Evolutionary conservation across 2,888 invertebrate genomes (phyloP), one percentile per base, ranked within the genome.

Genomic region (Lochmaea capreae): DNA sequence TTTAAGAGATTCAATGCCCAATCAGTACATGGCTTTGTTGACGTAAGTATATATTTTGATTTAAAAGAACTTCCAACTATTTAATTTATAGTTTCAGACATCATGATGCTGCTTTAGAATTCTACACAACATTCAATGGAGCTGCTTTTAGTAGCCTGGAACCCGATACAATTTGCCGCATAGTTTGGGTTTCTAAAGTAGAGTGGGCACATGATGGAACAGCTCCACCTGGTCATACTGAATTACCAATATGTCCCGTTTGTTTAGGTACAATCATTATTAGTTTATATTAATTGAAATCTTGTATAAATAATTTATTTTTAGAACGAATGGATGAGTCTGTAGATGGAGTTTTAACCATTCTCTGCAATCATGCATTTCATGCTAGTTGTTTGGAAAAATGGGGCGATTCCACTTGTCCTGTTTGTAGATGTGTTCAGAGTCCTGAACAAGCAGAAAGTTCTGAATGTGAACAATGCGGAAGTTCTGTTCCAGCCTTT

Each of bases 301-400:
- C n/a, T 18, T 54, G n/a, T 52, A 61, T 10, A 57, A 9, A n/a
- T 68, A 22, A 39, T 67, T 14, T 67, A 73, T 79, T 71, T 76
- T 79, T 87, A 88, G 99, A 99, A 88, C 92, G 98, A 74, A 96
- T 97, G 98, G 99, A 99, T 87, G 99, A 99, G 88, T 97, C 97
- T 81, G 97, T 98, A 12, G 97, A 98, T 85, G 98, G 98, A 12
- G 96, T 99, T 76, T 89, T 99, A 79, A 98, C 98, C 42, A 98
- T 99, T 84, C 91, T 99, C 76, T 99, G 99, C 86, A 99, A 99
- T 88, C 99, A 99, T 88, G 94, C 97, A 1, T 99, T 99, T 88
- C 99, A 99, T 88, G 94, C 97, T 11, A 93, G 93, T 84, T 99
- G 99, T 87, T 89, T 99, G 66, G 93, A 95, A 80, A 95, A 99